A percentile compares a stretch with the other conserved stretches of the same genome.
phyloP scores from a whole-genome alignment of 2,797 vertebrate species.

The Australoheros facetus region DNA sequence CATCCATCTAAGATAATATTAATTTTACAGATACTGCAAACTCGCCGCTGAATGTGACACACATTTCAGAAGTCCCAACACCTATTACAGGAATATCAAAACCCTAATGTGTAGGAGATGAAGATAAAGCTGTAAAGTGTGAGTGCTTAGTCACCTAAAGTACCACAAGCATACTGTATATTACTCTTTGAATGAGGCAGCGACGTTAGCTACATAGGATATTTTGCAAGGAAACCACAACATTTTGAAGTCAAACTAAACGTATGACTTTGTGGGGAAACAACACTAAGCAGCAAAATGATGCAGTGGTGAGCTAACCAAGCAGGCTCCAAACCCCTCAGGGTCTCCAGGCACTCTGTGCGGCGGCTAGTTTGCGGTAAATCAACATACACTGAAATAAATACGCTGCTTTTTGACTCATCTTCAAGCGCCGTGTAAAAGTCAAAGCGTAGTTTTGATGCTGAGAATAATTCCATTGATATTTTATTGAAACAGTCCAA shows the following conservation, averaged over 20 bases:
- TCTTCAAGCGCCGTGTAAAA: neutral
- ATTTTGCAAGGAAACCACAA: constrained; percentile 2
- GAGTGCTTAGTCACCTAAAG: constrained; percentile 19
- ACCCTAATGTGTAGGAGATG: neutral
- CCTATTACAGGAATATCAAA: constrained; percentile 9
- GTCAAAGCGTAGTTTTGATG: neutral
- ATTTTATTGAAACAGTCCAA: neutral
- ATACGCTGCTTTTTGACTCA: neutral
- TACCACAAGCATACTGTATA: neutral
- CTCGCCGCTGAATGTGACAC: neutral
- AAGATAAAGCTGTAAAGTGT: neutral
- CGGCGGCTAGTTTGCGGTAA: neutral
- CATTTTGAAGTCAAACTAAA: constrained; percentile 3
- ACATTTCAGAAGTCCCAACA: constrained; percentile 15
- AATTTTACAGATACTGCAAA: neutral
- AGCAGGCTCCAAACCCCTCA: neutral
- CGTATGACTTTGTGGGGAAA: constrained; percentile 3
- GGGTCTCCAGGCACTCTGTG: neutral
- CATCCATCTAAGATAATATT: neutral
- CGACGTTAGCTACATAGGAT: neutral
- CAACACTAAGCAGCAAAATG: neutral
- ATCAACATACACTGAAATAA: neutral
- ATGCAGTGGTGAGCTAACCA: neutral
- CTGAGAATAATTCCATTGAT: neutral
- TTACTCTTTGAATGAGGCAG: neutral